Evolutionary conservation across 2,113 vertebrate species (phyloP), one percentile per base, ranked within the genome.

Genomic region (Pygoscelis adeliae): DNA sequence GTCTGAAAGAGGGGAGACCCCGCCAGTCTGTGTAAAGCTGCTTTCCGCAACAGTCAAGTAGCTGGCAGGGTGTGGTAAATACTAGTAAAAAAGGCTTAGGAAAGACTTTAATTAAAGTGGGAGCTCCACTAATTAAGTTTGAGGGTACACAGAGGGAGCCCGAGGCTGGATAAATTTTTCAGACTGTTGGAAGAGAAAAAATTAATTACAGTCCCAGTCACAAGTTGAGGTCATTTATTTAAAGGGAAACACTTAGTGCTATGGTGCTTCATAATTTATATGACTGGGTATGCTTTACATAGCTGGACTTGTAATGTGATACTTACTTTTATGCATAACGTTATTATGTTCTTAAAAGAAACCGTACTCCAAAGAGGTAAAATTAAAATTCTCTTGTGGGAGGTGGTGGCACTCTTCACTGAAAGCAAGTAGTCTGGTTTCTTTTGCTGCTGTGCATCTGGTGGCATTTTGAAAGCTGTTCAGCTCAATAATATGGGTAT

Each of bases 211-310:
- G 65, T 65, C 69, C 69, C 87, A 93, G 89, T 87, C 47, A 87
- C 38, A 55, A 84, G 81, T 5, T 96, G 93, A 96, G 89, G 89
- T 96, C 42, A 94, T 96, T 96, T 96, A 95, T 97, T 97, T 96
- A 52, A 94, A 88, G 61, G 65, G 69, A 96, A 97, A 71, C 59
- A 32, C 66, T 80, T 67, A 67, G 34, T 77, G 50, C 77, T 93
- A 2, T n/a, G 49, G 88, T 73, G 63, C 83, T 96, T 66, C 72
- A 62, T 83, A 87, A 93, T 89, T 95, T 92, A 89, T 94, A 50
- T 78, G 69, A 22, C 42, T 63, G 26, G 17, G 29, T 95, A 50
- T 70, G 69, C 80, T 87, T 96, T 96, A 87, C 47, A 59, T 78
- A 87, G 80, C 83, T 91, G 94, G 80, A 87, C 80, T 87, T 82